phyloP scores from a whole-genome alignment of 2,888 invertebrate genomes.

The Campoletis raptor region DNA sequence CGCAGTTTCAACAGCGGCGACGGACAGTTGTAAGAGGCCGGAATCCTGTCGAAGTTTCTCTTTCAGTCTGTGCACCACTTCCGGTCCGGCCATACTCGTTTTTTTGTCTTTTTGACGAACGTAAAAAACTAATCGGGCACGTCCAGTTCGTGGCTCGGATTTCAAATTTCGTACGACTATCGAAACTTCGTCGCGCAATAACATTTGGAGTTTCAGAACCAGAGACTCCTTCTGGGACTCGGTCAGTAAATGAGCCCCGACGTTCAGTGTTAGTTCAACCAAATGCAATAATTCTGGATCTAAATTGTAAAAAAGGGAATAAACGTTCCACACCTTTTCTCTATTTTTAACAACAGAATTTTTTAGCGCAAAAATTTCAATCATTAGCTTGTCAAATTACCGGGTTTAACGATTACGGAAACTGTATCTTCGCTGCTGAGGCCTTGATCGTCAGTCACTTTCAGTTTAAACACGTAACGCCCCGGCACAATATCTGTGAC shows the following conservation, averaged over 20 bases:
- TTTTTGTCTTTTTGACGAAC: conserved; percentile 87
- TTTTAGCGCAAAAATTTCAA: not conserved
- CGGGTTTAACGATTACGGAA: conserved; percentile 92
- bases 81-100: conserved; percentile 86
- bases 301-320: conserved; percentile 76
- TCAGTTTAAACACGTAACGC: conserved; percentile 94
- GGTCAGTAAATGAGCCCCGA: conserved; percentile 89
- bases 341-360: not conserved
- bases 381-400: conserved; percentile 77
- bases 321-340: not conserved
- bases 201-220: conserved; percentile 91
- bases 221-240: conserved; percentile 91
- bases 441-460: conserved; percentile 96
- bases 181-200: conserved; percentile 91
- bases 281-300: conserved; percentile 91
- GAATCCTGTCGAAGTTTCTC: conserved; percentile 90
- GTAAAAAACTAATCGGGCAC: conserved; percentile 88
- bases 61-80: conserved; percentile 89
- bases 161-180: conserved; percentile 85
- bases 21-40: conserved; percentile 90
- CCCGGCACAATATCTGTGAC: conserved; percentile 94
- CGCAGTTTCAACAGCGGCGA: conserved; percentile 92
- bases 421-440: conserved; percentile 93
- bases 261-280: conserved; percentile 93
- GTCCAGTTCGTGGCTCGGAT: conserved; percentile 85